Percentiles rank a stretch among this genome's conserved stretches.
Evolutionary conservation across 2,888 invertebrate genomes (phyloP).

Genomic region (Drosophila niveifrons): DNA sequence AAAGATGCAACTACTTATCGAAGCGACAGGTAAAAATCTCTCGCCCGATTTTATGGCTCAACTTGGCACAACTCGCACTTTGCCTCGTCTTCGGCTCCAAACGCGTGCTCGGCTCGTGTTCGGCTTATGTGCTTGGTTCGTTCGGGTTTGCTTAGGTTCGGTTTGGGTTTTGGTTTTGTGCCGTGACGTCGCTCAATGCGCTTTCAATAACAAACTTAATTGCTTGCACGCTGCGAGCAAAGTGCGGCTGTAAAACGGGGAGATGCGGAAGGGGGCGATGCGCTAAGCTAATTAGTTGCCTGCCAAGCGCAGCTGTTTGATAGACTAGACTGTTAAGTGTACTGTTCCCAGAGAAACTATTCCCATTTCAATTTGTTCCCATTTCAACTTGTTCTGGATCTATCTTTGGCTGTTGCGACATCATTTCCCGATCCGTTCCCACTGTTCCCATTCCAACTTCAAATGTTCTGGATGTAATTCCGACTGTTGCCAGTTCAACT

Average conservation of each 20-base stretch:
- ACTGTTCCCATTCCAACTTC: too few relatives aligned
- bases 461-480: neutral
- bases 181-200: conserved; percentile 57
- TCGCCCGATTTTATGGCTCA: conserved; percentile 23
- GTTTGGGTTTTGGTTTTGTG: conserved; percentile 32
- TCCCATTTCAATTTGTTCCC: neutral
- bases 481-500: neutral
- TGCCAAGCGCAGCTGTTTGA: neutral
- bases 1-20: conserved; percentile 54
- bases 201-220: conserved; percentile 77
- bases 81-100: neutral
- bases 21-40: conserved; percentile 46
- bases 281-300: neutral
- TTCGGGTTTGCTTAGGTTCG: conserved; percentile 8
- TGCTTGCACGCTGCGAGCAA: conserved; percentile 68
- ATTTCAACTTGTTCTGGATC: too few relatives aligned
- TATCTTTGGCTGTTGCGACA: too few relatives aligned
- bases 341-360: neutral
- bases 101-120: neutral
- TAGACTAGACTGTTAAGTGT: neutral
- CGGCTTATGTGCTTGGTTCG: conserved; percentile 2
- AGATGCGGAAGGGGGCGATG: neutral
- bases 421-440: too few relatives aligned
- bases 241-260: conserved; percentile 47
- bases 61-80: neutral